These are phyloP conservation scores for Polyodon spathula DNA, from an alignment of 2,113 vertebrate species.

Conservation along the genomic window DNA sequence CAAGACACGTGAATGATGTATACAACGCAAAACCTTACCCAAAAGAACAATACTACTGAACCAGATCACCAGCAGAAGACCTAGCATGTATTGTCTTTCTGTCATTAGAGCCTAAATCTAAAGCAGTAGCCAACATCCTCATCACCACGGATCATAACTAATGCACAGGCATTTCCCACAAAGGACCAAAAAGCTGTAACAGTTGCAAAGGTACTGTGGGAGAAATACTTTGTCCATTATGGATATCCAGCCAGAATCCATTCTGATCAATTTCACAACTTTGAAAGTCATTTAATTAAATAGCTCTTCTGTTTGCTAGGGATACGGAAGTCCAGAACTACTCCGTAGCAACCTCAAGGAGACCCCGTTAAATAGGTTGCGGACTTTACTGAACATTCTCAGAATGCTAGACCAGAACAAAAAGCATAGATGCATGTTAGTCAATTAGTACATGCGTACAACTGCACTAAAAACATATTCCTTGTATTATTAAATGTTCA, in stretches of 20 bases:
- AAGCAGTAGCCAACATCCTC: conserved; percentile 1
- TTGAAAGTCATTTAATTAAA: conserved; percentile 8
- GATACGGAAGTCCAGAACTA: background rate
- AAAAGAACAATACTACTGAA: background rate
- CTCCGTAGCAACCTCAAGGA: conserved; percentile 5
- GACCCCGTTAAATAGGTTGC: no score
- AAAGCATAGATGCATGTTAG: no score
- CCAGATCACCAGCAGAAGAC: background rate
- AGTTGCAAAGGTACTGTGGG: conserved; percentile 7
- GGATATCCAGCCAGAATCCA: conserved; percentile 4
- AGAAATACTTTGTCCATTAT: conserved; percentile 14
- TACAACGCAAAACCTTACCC: background rate
- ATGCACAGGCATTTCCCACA: conserved; percentile 6
- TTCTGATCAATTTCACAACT: background rate
- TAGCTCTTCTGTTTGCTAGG: background rate
- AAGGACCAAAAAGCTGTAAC: conserved; percentile 11
- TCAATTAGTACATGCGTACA: no score
- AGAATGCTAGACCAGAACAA: no score
- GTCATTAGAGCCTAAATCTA: conserved; percentile 1
- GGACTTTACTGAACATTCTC: background rate
- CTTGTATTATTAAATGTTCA: no score
- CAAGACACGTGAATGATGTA: background rate
- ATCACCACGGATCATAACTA: conserved; percentile 7
- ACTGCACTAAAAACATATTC: no score
- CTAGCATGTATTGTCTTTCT: conserved; percentile 12